Base-by-base conservation (phyloP, 2,888 invertebrate genomes). In the Prosapia bicincta region DNA sequence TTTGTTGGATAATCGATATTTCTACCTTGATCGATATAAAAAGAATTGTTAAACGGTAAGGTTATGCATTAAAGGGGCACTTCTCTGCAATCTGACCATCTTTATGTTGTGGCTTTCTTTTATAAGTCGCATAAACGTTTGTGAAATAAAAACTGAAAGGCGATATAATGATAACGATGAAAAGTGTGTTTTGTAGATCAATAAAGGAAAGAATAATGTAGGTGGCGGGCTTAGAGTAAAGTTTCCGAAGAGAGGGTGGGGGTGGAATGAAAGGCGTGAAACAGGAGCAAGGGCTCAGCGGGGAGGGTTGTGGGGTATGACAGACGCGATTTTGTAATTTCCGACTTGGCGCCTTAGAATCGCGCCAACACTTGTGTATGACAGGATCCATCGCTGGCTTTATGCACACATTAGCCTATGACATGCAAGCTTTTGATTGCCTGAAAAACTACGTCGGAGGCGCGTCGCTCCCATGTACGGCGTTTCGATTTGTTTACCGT, bases 221-320 rank as follows among this genome's bases (percentile, higher is more conserved):
- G 54, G 54, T 54, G 54, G 54, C 20, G 54, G 38, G 20, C 7
- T 54, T 3, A 54, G 54, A 54, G 10, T 20, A 38, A 24, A 32
- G 23, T 23, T n/a, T 1, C 72, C 28, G 28, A 20, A 66, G 69
- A 30, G 74, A 25, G 38, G 66, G 65, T 66, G 66, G 75, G 72
- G 72, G 38, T 26, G 71, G 65, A 25, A 23, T 43, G 71, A 73
- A 67, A 73, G 73, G 71, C 68, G 76, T 66, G 76, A 76, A 76
- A 66, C 68, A 68, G 72, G 65, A 69, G 24, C 72, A 66, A 66
- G 32, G 23, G 67, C 68, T 68, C 67, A 67, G 82, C 83, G 81
- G 83, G 83, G 84, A 84, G 84, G 83, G 85, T 83, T 85, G 85
- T 84, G 86, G 85, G 84, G 85, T 87, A 86, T 85, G 86, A 85